phyloP scores from a whole-genome alignment of 2,888 invertebrate genomes.

The Mythimna loreyi region DNA sequence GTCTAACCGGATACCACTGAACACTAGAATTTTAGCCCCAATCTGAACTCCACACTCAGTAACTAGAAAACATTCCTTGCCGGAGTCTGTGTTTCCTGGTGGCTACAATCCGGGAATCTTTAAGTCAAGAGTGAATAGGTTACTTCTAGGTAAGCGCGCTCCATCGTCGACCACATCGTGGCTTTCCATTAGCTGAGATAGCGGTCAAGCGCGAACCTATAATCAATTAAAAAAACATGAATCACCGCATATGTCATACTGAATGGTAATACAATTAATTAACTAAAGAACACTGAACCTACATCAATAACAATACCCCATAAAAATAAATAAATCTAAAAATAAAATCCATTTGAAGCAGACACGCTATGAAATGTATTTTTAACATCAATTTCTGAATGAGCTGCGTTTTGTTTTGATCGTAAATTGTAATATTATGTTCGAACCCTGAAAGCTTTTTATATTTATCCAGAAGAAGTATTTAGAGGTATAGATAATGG shows the following conservation, averaged over 20 bases:
- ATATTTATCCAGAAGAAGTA: slow-evolving; percentile 46
- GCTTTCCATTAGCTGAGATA: no score
- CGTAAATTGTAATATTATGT: slow-evolving; percentile 65
- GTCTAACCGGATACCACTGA: no score
- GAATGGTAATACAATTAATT: neutral
- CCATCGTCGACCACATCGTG: no score
- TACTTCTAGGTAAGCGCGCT: no score
- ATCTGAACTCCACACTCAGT: neutral
- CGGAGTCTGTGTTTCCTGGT: no score
- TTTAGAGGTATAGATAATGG: slow-evolving; percentile 7
- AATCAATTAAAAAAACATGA: no score
- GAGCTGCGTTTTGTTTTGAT: slow-evolving; percentile 61
- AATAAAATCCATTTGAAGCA: slow-evolving; percentile 63
- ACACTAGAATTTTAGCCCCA: no score
- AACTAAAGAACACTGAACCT: slow-evolving; percentile 11
- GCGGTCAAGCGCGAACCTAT: no score
- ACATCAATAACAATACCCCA: slow-evolving; percentile 23
- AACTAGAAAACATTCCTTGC: no score
- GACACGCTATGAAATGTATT: slow-evolving; percentile 52
- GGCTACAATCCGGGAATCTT: no score
- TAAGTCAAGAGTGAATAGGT: no score
- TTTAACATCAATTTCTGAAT: slow-evolving; percentile 66
- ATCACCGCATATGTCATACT: neutral
- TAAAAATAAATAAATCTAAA: slow-evolving; percentile 53
- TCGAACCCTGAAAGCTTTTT: slow-evolving; percentile 61